Evolutionary conservation across 2,797 vertebrate species (phyloP).

Genomic region (Erpetoichthys calabaricus): DNA sequence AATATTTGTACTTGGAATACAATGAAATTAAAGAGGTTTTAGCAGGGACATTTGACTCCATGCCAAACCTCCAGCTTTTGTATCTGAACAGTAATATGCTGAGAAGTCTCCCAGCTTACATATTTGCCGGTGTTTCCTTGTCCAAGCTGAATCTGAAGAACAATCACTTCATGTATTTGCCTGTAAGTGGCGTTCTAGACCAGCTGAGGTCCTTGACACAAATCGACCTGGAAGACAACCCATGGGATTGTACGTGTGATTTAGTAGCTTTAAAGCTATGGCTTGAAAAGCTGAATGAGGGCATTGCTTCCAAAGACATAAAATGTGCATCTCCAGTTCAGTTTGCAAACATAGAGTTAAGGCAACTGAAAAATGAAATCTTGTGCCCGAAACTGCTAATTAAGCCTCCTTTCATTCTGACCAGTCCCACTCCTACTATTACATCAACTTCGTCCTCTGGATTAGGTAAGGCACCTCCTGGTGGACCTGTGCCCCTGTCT

Average conservation of each 20-base stretch:
- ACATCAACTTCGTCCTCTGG: constrained; percentile 68
- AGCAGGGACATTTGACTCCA: constrained; percentile 85
- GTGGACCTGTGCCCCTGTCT: constrained; percentile 87
- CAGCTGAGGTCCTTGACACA: constrained; percentile 83
- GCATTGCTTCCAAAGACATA: constrained; percentile 82
- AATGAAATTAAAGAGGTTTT: constrained; percentile 93
- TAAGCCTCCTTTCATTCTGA: constrained; percentile 66
- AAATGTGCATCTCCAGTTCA: constrained; percentile 87
- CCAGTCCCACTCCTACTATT: constrained; percentile 58
- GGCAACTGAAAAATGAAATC: constrained; percentile 87
- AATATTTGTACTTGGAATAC: constrained; percentile 97
- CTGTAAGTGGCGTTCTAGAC: constrained; percentile 92
- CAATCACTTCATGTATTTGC: constrained; percentile 97
- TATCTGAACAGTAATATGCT: constrained; percentile 95
- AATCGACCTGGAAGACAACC: constrained; percentile 92
- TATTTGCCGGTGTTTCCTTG: constrained; percentile 80
- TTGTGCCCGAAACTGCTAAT: constrained; percentile 83
- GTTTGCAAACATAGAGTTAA: constrained; percentile 87
- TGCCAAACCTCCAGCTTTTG: constrained; percentile 91
- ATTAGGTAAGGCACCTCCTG: constrained; percentile 78
- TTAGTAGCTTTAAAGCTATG: constrained; percentile 90
- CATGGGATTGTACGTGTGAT: constrained; percentile 96
- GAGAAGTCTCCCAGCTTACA: constrained; percentile 79
- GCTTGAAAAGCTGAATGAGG: constrained; percentile 84
- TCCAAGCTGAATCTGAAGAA: constrained; percentile 88